These are phyloP conservation scores for Cryptus armator DNA, from an alignment of 2,888 invertebrate genomes.

Conservation along the genomic window DNA sequence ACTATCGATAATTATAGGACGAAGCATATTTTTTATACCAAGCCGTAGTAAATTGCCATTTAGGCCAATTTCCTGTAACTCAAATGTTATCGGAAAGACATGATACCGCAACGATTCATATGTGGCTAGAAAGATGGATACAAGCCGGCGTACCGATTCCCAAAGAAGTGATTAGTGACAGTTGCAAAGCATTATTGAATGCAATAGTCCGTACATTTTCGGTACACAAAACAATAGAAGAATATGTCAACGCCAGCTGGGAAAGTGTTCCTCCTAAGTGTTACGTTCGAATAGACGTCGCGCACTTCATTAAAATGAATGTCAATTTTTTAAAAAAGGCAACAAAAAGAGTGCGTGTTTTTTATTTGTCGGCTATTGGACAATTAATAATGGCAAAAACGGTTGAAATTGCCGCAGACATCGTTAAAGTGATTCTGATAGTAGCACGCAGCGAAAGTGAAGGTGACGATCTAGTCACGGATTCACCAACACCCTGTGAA, in stretches of 20 bases:
- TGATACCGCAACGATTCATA: not conserved
- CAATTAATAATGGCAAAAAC: constrained; percentile 15
- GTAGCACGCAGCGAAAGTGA: constrained; percentile 2
- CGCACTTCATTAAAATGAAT: constrained; percentile 12
- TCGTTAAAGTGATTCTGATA: not conserved
- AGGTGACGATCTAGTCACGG: not conserved
- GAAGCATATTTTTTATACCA: constrained; percentile 25
- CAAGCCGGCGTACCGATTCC: constrained; percentile 20
- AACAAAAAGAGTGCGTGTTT: not conserved
- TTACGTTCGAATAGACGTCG: constrained; percentile 6
- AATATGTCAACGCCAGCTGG: constrained; percentile 23
- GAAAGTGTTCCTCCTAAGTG: not conserved
- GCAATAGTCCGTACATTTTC: constrained; percentile 20
- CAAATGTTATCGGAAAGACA: constrained; percentile 23
- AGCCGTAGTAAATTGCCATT: constrained; percentile 13
- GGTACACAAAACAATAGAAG: constrained; percentile 11
- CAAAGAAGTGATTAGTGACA: constrained; percentile 1
- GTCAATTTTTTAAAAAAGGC: not conserved
- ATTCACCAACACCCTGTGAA: constrained; percentile 2
- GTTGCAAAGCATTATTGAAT: constrained; percentile 11
- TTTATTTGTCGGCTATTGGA: constrained; percentile 12
- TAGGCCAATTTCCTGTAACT: constrained; percentile 17
- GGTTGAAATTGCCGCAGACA: not conserved
- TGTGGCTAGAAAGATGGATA: constrained; percentile 19
- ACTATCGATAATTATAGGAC: not conserved